These are phyloP conservation scores for Gallinago nigripennis DNA, from an alignment of 2,797 vertebrate species.

Conservation along the genomic window DNA sequence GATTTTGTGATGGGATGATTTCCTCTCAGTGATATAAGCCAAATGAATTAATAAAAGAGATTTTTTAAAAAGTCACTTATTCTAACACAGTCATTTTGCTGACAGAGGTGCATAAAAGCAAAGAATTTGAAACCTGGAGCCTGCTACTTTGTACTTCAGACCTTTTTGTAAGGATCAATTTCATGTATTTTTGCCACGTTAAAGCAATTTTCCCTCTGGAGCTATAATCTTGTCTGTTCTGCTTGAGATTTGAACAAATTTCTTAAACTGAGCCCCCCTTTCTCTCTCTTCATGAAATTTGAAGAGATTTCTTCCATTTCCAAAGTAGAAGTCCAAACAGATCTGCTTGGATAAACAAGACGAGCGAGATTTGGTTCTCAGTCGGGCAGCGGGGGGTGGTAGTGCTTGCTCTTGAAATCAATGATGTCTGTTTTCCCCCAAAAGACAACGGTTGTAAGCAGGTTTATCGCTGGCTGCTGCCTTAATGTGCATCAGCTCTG, in stretches of 20 bases:
- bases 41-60: constrained; percentile 45
- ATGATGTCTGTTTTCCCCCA: neutral
- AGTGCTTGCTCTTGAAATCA: neutral
- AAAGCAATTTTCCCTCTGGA: neutral
- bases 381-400: fast-evolving
- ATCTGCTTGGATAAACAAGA: neutral
- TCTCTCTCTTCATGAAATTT: neutral
- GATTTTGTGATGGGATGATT: constrained; percentile 45
- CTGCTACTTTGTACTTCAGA: neutral
- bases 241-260: neutral
- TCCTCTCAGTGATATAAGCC: constrained; percentile 16
- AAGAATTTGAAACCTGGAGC: neutral
- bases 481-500: neutral
- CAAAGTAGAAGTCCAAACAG: neutral
- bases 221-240: neutral
- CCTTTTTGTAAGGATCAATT: neutral
- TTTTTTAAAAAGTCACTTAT: neutral
- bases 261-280: neutral
- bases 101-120: neutral
- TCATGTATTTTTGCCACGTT: neutral
- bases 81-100: constrained; percentile 16
- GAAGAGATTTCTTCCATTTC: neutral
- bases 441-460: neutral
- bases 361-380: neutral
- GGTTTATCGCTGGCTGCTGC: neutral